Conservation (phyloP, 2,888 invertebrate species). For the Conus canariensis region DNA sequence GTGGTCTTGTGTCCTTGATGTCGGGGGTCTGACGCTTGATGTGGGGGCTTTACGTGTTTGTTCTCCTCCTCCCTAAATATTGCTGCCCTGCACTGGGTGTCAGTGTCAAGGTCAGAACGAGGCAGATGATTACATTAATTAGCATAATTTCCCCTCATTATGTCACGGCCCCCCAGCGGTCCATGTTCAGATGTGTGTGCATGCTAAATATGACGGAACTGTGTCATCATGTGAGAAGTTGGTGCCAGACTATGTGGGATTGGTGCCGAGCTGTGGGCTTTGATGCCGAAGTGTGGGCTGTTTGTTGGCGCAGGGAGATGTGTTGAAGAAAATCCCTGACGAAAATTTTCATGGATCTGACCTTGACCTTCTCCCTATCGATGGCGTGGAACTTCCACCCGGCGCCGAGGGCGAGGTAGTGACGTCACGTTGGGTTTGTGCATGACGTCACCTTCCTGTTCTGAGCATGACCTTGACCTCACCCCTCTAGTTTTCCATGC, state of each 20-base stretch:
- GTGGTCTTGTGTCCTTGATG: too few relatives aligned
- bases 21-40: too few relatives aligned
- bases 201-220: too few relatives aligned
- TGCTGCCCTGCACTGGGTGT: too few relatives aligned
- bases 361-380: constrained; percentile 47
- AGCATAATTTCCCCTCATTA: neutral
- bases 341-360: constrained; percentile 50
- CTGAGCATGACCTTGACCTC: neutral
- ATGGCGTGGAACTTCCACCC: constrained; percentile 34
- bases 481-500: neutral
- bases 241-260: too few relatives aligned
- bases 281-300: neutral
- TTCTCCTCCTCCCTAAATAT: too few relatives aligned
- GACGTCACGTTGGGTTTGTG: neutral
- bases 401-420: constrained; percentile 41
- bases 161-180: too few relatives aligned
- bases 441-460: constrained; percentile 20
- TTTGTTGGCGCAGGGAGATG: constrained; percentile 62
- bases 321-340: constrained; percentile 67
- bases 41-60: too few relatives aligned
- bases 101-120: neutral
- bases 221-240: too few relatives aligned
- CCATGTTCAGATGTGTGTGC: too few relatives aligned
- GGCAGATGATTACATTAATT: neutral
- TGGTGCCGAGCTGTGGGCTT: neutral